Base-by-base conservation (phyloP, 2,113 vertebrate genomes). In the Tursiops truncatus region DNA sequence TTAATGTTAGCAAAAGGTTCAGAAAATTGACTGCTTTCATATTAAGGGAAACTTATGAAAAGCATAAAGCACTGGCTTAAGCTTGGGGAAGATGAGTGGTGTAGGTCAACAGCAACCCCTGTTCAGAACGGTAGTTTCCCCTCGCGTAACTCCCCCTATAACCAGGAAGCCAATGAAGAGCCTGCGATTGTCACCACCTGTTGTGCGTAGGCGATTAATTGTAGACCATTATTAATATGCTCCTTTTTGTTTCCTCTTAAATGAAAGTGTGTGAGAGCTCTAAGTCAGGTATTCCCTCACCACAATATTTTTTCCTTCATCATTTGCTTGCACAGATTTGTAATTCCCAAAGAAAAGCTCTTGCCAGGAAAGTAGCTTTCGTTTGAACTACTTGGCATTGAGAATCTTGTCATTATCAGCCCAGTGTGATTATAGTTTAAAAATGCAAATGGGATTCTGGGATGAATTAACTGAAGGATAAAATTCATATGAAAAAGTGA, bases 401-500 rank as follows among this genome's bases (percentile, higher is more conserved):
- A 96, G 56, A 94, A 81, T 65, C 63, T 94, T 92, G 81, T 95
- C 86, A 95, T 83, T 80, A 50, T 80, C 94, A 96, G 60, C 93
- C 84, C 58, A 77, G 79, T 89, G 94, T 92, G 85, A 97, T 89
- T 95, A 76, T 97, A 94, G 36, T 93, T 97, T 96, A 77, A 97
- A 97, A 91, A 94, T 98, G 96, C 79, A 97, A 91, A 97, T 94
- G 92, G 74, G 28, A 96, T 94, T 94, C 76, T 87, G 62, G 80
- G 76, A 77, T 71, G 60, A 96, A 94, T 96, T 44, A 87, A 96
- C 79, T 63, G 80, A 92, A 92, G 74, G 44, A 82, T 95, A 91
- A 92, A 94, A 97, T 90, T 93, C 84, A 68, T 94, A 53, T 84
- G 76, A 92, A 96, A 94, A 96, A 88, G 71, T 87, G 62, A 87